Evolutionary conservation across 1,140 invertebrate genomes (phyloP).

Genomic region (Lanistes nyassanus): DNA sequence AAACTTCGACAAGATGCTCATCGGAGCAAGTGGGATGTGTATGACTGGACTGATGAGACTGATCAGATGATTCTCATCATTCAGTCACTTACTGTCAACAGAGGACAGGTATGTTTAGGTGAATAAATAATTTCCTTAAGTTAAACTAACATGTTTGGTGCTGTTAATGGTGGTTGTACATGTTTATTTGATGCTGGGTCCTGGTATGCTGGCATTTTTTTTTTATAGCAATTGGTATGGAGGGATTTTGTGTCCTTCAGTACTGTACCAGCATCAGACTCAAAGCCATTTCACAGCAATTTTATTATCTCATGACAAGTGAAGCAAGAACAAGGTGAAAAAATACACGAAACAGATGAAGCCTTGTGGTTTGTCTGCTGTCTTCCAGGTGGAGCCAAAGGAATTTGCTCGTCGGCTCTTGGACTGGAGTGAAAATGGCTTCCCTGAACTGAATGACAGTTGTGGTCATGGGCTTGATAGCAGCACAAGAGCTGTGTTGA

Average conservation of each 20-base stretch:
- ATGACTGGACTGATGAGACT: constrained; percentile 63
- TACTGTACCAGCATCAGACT: too few species aligned
- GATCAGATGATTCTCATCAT: constrained; percentile 58
- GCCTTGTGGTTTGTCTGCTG: not conserved
- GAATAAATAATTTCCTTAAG: not conserved
- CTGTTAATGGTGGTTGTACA: not conserved
- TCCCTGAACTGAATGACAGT: constrained; percentile 55
- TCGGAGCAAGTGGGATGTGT: constrained; percentile 51
- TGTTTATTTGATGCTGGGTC: not conserved
- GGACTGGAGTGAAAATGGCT: constrained; percentile 58
- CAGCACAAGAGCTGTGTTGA: constrained; percentile 49
- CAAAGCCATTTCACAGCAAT: too few species aligned
- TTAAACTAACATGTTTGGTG: not conserved
- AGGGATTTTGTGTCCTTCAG: not conserved
- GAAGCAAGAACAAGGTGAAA: too few species aligned
- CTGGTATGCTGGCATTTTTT: not conserved
- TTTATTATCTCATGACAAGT: too few species aligned
- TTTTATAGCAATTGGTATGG: not conserved
- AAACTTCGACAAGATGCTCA: constrained; percentile 55
- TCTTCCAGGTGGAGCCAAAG: constrained; percentile 41
- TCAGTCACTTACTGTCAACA: constrained; percentile 49
- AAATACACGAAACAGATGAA: too few species aligned
- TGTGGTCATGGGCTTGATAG: constrained; percentile 50
- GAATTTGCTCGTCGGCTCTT: constrained; percentile 56
- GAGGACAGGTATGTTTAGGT: constrained; percentile 46